Evolutionary conservation across 2,797 vertebrate genomes (phyloP).

Genomic region (Calcarius lapponicus): DNA sequence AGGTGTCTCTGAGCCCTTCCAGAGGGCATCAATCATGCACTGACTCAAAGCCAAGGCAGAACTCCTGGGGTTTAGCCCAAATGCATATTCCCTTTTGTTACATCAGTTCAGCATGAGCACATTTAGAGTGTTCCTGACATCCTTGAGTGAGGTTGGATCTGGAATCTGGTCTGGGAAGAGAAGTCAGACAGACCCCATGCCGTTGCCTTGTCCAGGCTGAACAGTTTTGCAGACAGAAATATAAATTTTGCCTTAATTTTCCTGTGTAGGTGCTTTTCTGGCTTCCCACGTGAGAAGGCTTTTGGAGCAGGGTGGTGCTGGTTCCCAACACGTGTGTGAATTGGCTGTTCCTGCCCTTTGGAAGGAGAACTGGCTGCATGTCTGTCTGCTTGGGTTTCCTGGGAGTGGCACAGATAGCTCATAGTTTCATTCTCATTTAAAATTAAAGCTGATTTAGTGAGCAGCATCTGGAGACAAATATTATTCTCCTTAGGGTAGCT

Average conservation of each 20-base stretch:
- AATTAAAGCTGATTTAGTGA: neutral
- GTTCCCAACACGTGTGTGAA: neutral
- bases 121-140: neutral
- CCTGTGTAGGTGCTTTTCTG: neutral
- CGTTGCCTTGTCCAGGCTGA: neutral
- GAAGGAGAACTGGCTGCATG: neutral
- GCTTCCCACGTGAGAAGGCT: neutral
- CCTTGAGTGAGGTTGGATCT: neutral
- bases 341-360: constrained; percentile 14
- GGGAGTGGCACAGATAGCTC: constrained; percentile 8
- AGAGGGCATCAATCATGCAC: neutral
- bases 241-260: neutral
- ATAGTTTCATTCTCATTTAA: neutral
- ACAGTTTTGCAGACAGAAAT: neutral
- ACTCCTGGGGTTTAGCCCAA: neutral
- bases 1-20: neutral
- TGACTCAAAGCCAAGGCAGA: neutral
- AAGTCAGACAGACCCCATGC: neutral
- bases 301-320: neutral
- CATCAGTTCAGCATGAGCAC: neutral
- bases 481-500: neutral
- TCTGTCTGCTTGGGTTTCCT: constrained; percentile 24
- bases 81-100: accelerated
- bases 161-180: neutral
- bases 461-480: constrained; percentile 9